A percentile compares a stretch with the other conserved stretches of the same genome.
Evolutionary conservation across 2,888 invertebrate species (phyloP).

Genomic region (Lochmaea capreae): DNA sequence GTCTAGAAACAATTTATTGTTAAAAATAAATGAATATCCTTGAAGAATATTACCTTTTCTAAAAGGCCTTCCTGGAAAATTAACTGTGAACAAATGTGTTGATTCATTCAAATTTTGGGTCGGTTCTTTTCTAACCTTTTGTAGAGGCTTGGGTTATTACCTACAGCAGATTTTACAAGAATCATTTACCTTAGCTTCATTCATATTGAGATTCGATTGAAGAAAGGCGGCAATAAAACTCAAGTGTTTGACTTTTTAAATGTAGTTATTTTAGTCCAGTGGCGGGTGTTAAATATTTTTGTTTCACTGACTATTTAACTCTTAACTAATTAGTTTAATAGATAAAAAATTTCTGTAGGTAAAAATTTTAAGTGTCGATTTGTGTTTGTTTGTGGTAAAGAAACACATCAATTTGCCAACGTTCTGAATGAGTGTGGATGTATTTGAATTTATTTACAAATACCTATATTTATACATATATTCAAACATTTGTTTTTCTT

Average conservation of each 20-base stretch:
- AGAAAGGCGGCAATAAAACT: background rate
- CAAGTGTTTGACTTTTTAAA: background rate
- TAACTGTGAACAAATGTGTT: background rate
- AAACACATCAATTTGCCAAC: too few species aligned
- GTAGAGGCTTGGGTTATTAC: background rate
- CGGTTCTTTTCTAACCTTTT: background rate
- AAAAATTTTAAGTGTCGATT: too few species aligned
- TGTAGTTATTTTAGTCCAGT: background rate
- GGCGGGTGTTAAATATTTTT: background rate
- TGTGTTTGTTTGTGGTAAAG: too few species aligned
- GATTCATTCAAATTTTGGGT: background rate
- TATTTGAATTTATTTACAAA: too few species aligned
- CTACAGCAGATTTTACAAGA: conserved; percentile 7
- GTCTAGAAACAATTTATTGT: background rate
- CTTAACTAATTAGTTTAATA: background rate
- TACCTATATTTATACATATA: too few species aligned
- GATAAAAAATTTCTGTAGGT: too few species aligned
- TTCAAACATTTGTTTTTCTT: too few species aligned
- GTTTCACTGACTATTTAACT: background rate
- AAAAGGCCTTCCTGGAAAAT: background rate
- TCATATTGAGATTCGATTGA: conserved; percentile 10
- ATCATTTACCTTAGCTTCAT: conserved; percentile 2
- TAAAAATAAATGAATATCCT: background rate
- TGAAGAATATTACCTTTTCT: background rate
- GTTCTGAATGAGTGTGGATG: too few species aligned